Evolutionary conservation across 1,140 invertebrate species (phyloP).

Genomic region (Drosophila nigrodunni): DNA sequence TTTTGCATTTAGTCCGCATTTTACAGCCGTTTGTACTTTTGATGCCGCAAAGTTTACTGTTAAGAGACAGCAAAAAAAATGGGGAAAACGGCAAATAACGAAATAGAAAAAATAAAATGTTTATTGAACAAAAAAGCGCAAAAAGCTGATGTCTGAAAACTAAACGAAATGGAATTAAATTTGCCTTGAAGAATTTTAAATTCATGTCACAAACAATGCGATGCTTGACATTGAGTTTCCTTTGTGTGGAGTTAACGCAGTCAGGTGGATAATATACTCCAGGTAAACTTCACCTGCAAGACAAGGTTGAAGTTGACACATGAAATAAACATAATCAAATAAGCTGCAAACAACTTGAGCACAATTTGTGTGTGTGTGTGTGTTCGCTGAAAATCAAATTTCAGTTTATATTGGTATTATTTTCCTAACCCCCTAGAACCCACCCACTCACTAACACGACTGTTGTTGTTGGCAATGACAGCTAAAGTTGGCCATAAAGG

Average conservation of each 20-base stretch:
- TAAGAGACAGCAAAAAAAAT: not conserved
- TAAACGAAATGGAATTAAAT: conserved; percentile 18
- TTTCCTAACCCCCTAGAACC: not conserved
- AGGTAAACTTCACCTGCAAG: conserved; percentile 24
- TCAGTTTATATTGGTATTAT: conserved; percentile 25
- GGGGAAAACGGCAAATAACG: too few relatives aligned
- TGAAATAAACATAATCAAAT: conserved; percentile 81
- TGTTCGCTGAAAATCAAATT: conserved; percentile 70
- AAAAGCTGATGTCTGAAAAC: not conserved
- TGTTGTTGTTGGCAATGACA: conserved; percentile 36
- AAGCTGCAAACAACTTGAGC: conserved; percentile 60
- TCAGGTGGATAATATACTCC: conserved; percentile 46
- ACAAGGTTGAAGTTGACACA: conserved; percentile 46
- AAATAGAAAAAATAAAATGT: conserved; percentile 5
- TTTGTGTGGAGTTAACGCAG: not conserved
- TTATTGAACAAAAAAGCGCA: not conserved
- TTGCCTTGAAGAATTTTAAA: conserved; percentile 27
- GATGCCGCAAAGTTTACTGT: not conserved
- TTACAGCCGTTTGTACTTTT: conserved; percentile 34
- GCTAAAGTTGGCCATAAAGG: conserved; percentile 72
- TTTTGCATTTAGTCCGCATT: conserved; percentile 20
- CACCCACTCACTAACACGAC: not conserved
- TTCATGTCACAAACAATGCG: not conserved
- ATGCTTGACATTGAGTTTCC: not conserved
- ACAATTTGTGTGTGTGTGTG: conserved; percentile 34